phyloP scores from a whole-genome alignment of 2,888 invertebrate species.

The Camptogramma bilineatum region DNA sequence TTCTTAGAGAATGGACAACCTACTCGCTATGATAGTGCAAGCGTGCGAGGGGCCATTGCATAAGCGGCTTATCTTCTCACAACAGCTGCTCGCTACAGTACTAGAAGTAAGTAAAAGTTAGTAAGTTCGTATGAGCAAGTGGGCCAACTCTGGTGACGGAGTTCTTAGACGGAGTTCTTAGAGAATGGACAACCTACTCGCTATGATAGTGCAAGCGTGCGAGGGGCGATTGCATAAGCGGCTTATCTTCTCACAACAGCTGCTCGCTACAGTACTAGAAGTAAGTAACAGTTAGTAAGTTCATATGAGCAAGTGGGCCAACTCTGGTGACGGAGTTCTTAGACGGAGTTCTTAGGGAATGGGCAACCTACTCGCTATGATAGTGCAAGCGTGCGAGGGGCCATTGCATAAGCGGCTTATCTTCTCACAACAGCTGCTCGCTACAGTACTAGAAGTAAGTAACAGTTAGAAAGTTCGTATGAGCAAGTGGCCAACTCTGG shows the following conservation, averaged over 20 bases:
- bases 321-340: no score
- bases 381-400: slow-evolving; percentile 96
- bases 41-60: slow-evolving; percentile 96
- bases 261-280: slow-evolving; percentile 94
- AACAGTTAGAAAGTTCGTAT: no score
- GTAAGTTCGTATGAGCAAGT: no score
- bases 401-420: slow-evolving; percentile 95
- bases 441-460: slow-evolving; percentile 89
- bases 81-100: slow-evolving; percentile 95
- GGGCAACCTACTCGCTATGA: slow-evolving; percentile 97
- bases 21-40: slow-evolving; percentile 96
- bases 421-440: slow-evolving; percentile 96
- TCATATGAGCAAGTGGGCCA: no score
- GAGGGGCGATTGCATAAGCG: slow-evolving; percentile 95
- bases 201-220: slow-evolving; percentile 96
- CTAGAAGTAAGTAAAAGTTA: slow-evolving; percentile 87
- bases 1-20: slow-evolving; percentile 99
- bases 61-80: slow-evolving; percentile 95
- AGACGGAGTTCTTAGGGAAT: no score
- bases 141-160: no score
- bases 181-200: slow-evolving; percentile 98
- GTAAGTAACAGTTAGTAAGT: no score
- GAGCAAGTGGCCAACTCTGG: no score
- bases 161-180: no score
- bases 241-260: slow-evolving; percentile 95